Conservation (phyloP, 1,140 invertebrate species). For the Drosophila neocordata region DNA sequence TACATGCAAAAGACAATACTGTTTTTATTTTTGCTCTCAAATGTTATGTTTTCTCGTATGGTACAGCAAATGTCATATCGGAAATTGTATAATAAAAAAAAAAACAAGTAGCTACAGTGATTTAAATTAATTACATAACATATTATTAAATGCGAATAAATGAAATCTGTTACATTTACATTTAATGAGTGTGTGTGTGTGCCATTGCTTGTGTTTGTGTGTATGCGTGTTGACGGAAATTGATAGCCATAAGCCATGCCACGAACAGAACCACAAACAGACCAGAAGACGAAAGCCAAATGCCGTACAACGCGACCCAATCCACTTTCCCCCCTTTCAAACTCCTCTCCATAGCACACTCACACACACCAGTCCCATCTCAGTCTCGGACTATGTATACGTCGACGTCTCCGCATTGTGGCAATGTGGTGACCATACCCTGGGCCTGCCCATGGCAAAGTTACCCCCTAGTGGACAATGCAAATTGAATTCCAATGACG, state of each 20-base stretch:
- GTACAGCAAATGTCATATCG: background rate
- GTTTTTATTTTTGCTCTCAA: background rate
- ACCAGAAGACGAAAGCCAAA: conserved; percentile 68
- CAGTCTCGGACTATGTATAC: background rate
- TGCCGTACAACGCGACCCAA: background rate
- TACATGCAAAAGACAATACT: background rate
- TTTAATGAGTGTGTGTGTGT: conserved; percentile 8
- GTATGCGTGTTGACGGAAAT: conserved; percentile 40
- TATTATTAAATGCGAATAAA: conserved; percentile 57
- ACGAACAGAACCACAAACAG: conserved; percentile 56
- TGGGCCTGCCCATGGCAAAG: conserved; percentile 19
- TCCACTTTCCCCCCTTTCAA: background rate
- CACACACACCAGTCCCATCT: background rate
- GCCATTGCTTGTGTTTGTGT: conserved; percentile 7
- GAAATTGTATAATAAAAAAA: background rate
- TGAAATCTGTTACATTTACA: conserved; percentile 44
- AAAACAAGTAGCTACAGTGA: conserved; percentile 33
- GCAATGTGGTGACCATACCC: conserved; percentile 32
- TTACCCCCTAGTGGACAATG: conserved; percentile 57
- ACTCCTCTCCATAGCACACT: background rate
- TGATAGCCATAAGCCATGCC: conserved; percentile 57
- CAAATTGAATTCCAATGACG: conserved; percentile 79
- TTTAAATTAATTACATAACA: conserved; percentile 64
- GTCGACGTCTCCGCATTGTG: conserved; percentile 31
- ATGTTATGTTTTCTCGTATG: background rate